These are phyloP conservation scores for Dicranocentrus wangi DNA, from an alignment of 2,888 invertebrate genomes.

Conservation along the genomic window DNA sequence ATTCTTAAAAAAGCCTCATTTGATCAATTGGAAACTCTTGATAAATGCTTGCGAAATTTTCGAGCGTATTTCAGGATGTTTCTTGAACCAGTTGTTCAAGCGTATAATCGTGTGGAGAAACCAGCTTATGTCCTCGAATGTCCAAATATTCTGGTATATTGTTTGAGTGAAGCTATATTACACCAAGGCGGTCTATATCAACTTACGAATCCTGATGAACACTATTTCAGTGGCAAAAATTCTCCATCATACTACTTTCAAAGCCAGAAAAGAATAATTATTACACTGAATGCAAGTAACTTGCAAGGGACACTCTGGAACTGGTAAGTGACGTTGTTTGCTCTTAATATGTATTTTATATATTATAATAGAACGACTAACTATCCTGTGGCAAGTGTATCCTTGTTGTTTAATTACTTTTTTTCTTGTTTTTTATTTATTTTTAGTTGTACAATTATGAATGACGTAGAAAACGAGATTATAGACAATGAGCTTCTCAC, in stretches of 20 bases:
- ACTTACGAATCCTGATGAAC: conserved; percentile 32
- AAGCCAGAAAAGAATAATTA: conserved; percentile 49
- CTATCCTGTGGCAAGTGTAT: too few relatives aligned
- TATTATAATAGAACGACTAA: too few relatives aligned
- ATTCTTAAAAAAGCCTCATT: conserved; percentile 15
- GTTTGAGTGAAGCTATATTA: conserved; percentile 61
- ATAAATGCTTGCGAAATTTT: conserved; percentile 33
- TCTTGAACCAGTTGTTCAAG: conserved; percentile 50
- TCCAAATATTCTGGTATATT: conserved; percentile 34
- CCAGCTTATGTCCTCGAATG: not conserved
- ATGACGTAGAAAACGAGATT: conserved; percentile 15
- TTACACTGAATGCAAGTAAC: conserved; percentile 49
- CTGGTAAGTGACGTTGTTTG: conserved; percentile 60
- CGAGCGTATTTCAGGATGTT: conserved; percentile 59
- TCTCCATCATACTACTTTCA: conserved; percentile 53
- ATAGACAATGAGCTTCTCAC: not conserved
- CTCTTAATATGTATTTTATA: not conserved
- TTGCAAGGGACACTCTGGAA: conserved; percentile 50
- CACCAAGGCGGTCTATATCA: conserved; percentile 62
- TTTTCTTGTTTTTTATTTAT: too few relatives aligned
- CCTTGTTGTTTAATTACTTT: too few relatives aligned
- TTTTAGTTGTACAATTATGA: conserved; percentile 48
- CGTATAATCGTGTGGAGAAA: conserved; percentile 37
- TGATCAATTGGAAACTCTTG: conserved; percentile 26
- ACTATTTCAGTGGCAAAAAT: conserved; percentile 45